Evolutionary conservation across 2,113 vertebrate species (phyloP).

Genomic region (Phylloscopus trochiloides): DNA sequence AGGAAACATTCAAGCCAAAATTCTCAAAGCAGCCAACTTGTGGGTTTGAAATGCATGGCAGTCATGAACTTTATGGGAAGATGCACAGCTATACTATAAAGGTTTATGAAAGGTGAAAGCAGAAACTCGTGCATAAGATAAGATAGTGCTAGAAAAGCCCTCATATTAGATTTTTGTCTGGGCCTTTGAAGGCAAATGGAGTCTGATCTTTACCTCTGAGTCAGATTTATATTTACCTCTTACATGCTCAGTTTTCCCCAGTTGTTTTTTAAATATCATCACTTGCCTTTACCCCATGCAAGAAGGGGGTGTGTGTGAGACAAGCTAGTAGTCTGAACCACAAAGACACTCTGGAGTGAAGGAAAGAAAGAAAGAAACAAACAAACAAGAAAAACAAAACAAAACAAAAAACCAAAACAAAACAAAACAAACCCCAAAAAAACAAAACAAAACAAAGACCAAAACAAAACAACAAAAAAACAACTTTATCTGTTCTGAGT

Average conservation of each 20-base stretch:
- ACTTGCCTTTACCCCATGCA: background rate
- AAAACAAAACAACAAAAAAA: too few species aligned
- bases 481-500: background rate
- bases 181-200: constrained; percentile 8
- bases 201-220: background rate
- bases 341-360: background rate
- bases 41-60: background rate
- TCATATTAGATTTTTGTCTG: constrained; percentile 34
- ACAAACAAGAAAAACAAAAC: too few species aligned
- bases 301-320: background rate
- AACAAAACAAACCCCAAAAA: too few species aligned
- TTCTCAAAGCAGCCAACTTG: background rate
- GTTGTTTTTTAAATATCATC: background rate
- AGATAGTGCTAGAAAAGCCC: background rate
- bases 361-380: too few species aligned
- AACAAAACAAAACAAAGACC: too few species aligned
- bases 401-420: too few species aligned
- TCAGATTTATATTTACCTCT: constrained; percentile 12
- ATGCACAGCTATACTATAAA: background rate
- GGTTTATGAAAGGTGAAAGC: constrained; percentile 1
- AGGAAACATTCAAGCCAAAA: background rate
- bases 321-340: background rate
- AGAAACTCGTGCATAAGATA: background rate
- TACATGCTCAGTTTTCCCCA: background rate
- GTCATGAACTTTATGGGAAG: background rate